Evolutionary conservation across 2,888 invertebrate genomes (phyloP), one percentile per base, ranked within the genome.

Genomic region (Mesorhabditis sp.): DNA sequence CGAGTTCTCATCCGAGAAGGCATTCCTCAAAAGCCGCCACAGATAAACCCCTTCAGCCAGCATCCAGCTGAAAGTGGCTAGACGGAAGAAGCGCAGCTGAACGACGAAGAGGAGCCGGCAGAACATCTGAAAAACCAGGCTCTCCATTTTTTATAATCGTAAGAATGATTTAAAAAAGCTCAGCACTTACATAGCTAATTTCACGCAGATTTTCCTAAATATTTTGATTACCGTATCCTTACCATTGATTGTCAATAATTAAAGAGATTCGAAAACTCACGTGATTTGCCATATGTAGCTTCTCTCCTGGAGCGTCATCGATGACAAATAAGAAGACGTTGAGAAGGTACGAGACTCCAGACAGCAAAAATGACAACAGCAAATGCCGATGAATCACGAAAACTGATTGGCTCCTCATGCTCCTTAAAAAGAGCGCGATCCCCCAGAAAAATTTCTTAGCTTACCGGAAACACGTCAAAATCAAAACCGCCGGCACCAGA

Each of bases 41-140:
- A 89, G 83, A 78, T 89, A 88, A 71, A 87, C 87, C 2, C 77
- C 88, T 77, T 88, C 88, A 15, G 80, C 82, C 65, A 88, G 86
- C 88, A 88, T 89, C 89, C 89, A 89, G 78, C 87, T 85, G 82
- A 88, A 89, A 70, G 87, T 88, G 61, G 86, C 86, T 68, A 88
- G 80, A 50, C 88, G 86, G 43, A 85, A 86, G 76, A 88, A 88
- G 1, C 83, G 76, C 4, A 83, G 72, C 67, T 85, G 84, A 10
- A 82, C 67, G 5, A 76, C 72, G 74, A 82, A 83, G 45, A 82
- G 67, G 5, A 85, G 58, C 0, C 83, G 79, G 68, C 84, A 84
- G 66, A 74, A 71, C 2, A 80, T 67, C 81, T 82, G 72, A 58
- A 80, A 70, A n/a, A 13, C 15, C 10, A 65, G 44, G 15, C 10